phyloP scores from a whole-genome alignment of 2,888 invertebrate genomes.

The Parapristionchus giblindavisi region DNA sequence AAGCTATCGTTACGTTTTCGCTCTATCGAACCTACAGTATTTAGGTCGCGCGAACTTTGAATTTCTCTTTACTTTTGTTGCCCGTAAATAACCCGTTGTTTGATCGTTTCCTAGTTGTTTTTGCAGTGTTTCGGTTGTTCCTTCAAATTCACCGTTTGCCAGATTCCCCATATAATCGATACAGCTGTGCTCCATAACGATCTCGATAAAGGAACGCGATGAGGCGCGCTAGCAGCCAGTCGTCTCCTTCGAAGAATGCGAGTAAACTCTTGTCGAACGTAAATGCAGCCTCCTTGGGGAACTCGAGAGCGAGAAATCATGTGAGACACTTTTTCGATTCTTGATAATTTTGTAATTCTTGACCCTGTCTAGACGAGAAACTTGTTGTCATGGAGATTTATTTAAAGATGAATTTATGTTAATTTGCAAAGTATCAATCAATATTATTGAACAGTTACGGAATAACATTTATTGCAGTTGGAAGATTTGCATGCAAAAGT shows the following conservation, averaged over 20 bases:
- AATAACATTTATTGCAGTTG: background rate
- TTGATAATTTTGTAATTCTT: background rate
- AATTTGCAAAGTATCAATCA: background rate
- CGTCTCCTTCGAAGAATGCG: slow-evolving; percentile 18
- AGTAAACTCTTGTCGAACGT: slow-evolving; percentile 18
- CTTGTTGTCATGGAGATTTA: background rate
- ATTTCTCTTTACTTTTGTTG: background rate
- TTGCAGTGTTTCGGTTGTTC: too few species aligned
- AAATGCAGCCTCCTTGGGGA: slow-evolving; percentile 3
- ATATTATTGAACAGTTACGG: background rate
- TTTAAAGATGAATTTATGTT: background rate
- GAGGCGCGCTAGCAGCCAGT: background rate
- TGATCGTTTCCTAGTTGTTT: too few species aligned
- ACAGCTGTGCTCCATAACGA: background rate
- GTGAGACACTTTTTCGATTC: background rate
- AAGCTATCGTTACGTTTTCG: too few species aligned
- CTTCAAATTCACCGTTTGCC: background rate
- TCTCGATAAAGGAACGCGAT: too few species aligned
- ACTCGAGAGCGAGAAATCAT: slow-evolving; percentile 15
- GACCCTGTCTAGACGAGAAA: too few species aligned
- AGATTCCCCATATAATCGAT: background rate
- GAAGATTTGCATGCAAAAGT: slow-evolving; percentile 3
- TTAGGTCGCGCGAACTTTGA: background rate
- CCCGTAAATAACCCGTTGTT: too few species aligned
- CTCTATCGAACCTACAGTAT: background rate